Evolutionary conservation across 2,797 vertebrate genomes (phyloP).

Genomic region (Meda fulgida): DNA sequence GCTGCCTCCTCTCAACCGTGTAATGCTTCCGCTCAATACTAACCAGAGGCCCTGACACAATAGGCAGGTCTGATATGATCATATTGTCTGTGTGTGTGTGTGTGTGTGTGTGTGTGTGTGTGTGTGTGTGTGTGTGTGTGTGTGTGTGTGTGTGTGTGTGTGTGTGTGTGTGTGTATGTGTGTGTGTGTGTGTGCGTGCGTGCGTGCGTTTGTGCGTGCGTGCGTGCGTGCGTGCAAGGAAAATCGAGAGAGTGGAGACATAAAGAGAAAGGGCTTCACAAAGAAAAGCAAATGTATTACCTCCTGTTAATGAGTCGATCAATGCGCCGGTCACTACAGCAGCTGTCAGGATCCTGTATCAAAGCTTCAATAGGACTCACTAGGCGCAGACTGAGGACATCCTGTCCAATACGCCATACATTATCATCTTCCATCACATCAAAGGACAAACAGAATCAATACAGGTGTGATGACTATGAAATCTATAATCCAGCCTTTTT

Average conservation of each 20-base stretch:
- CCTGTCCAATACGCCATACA: slow-evolving; percentile 57
- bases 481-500: slow-evolving; percentile 75
- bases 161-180: neutral
- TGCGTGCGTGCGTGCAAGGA: neutral
- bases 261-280: slow-evolving; percentile 29
- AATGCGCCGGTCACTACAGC: slow-evolving; percentile 22
- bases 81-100: neutral
- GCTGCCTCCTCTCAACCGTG: slow-evolving; percentile 40
- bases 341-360: slow-evolving; percentile 31
- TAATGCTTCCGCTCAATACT: slow-evolving; percentile 59
- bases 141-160: neutral
- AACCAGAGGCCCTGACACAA: slow-evolving; percentile 62
- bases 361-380: slow-evolving; percentile 34
- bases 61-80: slow-evolving; percentile 44
- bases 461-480: slow-evolving; percentile 63
- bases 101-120: neutral
- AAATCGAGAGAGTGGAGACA: neutral
- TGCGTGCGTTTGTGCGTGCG: neutral
- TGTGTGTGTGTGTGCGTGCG: neutral
- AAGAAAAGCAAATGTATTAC: slow-evolving; percentile 49
- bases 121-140: neutral
- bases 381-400: slow-evolving; percentile 42
- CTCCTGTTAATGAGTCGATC: slow-evolving; percentile 49
- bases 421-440: slow-evolving; percentile 63
- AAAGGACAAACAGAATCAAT: slow-evolving; percentile 70